Percentiles rank a stretch among this genome's conserved stretches.
These are phyloP conservation scores for Eurytoma californica DNA, from an alignment of 2,888 invertebrate species.

Conservation along the genomic window DNA sequence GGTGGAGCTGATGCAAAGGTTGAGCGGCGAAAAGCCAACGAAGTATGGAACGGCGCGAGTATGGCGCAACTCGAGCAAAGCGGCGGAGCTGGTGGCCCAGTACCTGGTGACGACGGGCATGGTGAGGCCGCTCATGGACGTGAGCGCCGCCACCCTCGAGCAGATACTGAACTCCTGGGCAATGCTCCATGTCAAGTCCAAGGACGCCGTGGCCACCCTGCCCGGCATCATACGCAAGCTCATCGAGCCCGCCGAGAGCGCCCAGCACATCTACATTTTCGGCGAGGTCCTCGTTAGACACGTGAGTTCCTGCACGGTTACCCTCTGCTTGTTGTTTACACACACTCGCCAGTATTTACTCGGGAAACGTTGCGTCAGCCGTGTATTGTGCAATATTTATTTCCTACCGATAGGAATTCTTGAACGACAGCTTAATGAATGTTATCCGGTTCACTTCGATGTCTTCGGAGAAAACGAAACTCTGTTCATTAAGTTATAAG, in stretches of 20 bases:
- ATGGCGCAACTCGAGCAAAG: conserved; percentile 78
- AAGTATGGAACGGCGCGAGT: conserved; percentile 77
- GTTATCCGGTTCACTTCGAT: no score
- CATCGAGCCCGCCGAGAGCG: conserved; percentile 79
- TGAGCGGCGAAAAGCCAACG: conserved; percentile 72
- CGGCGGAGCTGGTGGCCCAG: conserved; percentile 78
- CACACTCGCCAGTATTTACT: background rate
- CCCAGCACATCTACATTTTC: conserved; percentile 82
- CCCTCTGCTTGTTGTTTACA: background rate
- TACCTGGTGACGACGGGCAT: conserved; percentile 78
- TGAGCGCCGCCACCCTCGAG: conserved; percentile 69
- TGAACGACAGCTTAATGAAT: no score
- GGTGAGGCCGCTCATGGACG: conserved; percentile 75
- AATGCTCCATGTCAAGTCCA: conserved; percentile 69
- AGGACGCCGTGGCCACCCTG: conserved; percentile 68
- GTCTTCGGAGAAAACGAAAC: no score
- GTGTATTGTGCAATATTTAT: no score
- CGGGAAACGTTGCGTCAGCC: no score
- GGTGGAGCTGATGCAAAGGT: conserved; percentile 77
- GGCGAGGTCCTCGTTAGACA: conserved; percentile 76
- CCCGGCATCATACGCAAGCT: conserved; percentile 74
- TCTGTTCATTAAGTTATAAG: no score
- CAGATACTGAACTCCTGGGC: conserved; percentile 73
- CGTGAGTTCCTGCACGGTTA: conserved; percentile 67
- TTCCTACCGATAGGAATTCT: no score